Evolutionary conservation across 2,113 vertebrate genomes (phyloP).

Genomic region (Leucopternis melanops): DNA sequence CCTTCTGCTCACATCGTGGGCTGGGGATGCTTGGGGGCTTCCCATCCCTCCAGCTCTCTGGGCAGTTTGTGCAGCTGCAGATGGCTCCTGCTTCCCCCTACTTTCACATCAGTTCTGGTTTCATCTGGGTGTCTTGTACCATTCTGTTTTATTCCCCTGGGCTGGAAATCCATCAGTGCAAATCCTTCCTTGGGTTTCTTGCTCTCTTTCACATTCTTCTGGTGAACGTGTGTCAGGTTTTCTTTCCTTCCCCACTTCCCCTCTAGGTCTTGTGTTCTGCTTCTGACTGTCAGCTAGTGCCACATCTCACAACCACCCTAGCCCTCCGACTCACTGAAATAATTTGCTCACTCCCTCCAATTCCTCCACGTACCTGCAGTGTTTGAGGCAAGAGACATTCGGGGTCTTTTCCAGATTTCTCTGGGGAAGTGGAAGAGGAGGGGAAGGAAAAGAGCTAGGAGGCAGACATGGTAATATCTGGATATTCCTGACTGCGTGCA

Average conservation of each 20-base stretch:
- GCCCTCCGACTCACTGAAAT: neutral
- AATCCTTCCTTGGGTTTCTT: neutral
- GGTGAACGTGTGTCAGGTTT: neutral
- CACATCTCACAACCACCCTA: neutral
- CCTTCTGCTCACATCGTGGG: fast-evolving
- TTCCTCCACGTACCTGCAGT: neutral
- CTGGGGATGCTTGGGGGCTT: neutral
- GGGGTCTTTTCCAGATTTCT: neutral
- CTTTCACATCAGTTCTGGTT: neutral
- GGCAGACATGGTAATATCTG: neutral
- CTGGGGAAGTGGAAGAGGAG: neutral
- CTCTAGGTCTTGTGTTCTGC: neutral
- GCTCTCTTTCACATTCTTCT: neutral
- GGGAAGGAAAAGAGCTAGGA: neutral
- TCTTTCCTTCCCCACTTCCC: neutral
- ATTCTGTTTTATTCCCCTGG: neutral
- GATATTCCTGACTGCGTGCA: neutral
- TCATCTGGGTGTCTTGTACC: neutral
- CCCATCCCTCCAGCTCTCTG: neutral
- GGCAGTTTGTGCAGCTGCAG: neutral
- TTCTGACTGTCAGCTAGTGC: neutral
- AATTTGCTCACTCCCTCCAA: neutral
- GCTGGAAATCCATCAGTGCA: neutral
- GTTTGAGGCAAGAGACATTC: neutral
- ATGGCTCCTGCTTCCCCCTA: neutral